These are phyloP conservation scores for Lasioglossum vierecki DNA, from an alignment of 2,888 invertebrate species.

Conservation along the genomic window DNA sequence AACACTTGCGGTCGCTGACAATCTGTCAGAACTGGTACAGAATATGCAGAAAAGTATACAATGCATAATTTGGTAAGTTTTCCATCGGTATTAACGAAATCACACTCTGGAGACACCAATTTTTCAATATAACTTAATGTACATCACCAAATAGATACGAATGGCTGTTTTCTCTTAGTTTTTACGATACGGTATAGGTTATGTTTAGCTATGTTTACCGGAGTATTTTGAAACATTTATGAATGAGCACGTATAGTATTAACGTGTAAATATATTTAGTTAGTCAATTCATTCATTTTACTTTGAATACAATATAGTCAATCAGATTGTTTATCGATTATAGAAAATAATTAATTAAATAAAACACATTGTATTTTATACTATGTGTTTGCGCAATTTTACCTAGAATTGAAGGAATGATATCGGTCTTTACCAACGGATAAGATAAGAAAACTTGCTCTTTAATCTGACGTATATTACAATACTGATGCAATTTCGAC, in stretches of 20 bases:
- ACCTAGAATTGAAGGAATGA: background rate
- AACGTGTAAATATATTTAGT: background rate
- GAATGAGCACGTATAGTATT: background rate
- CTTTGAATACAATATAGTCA: background rate
- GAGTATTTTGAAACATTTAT: background rate
- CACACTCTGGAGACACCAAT: slow-evolving; percentile 2
- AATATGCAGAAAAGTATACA: slow-evolving; percentile 57
- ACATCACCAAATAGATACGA: background rate
- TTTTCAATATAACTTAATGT: background rate
- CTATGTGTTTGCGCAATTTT: background rate
- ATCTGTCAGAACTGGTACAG: slow-evolving; percentile 36
- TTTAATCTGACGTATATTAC: background rate
- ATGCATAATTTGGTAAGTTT: slow-evolving; percentile 71
- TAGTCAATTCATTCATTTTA: background rate
- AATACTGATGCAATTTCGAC: background rate
- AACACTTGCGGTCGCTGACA: background rate
- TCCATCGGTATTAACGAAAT: background rate
- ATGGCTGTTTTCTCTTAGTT: background rate
- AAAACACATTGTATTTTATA: background rate
- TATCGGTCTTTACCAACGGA: background rate
- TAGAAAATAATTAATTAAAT: background rate
- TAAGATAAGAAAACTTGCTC: background rate
- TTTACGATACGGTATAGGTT: slow-evolving; percentile 31
- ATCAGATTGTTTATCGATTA: background rate
- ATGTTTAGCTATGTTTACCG: background rate